A percentile compares a stretch with the other conserved stretches of the same genome.
phyloP scores from a whole-genome alignment of 2,888 invertebrate genomes.

The Cantharis lateralis region DNA sequence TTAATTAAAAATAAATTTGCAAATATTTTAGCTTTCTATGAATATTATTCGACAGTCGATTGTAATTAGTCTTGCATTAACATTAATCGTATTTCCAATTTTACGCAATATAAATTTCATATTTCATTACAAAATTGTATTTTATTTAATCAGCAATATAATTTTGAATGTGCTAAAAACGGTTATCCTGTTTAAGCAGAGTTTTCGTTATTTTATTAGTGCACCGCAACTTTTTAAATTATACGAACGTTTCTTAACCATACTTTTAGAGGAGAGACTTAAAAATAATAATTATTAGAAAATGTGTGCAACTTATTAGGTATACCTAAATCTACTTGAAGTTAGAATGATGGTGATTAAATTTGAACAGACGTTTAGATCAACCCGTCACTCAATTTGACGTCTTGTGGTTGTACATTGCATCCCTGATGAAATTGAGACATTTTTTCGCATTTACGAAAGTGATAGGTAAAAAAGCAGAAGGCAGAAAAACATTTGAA shows the following conservation, averaged over 20 bases:
- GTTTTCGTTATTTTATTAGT: not conserved
- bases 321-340: not conserved
- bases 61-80: conserved; percentile 6
- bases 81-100: conserved; percentile 7
- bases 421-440: conserved; percentile 3
- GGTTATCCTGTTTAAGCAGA: not conserved
- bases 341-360: not conserved
- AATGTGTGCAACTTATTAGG: not conserved
- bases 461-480: conserved; percentile 1
- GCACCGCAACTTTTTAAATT: not conserved
- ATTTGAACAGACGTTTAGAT: not conserved
- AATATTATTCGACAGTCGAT: conserved; percentile 18
- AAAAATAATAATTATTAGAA: not conserved
- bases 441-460: not conserved
- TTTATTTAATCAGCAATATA: not conserved
- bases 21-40: conserved; percentile 25
- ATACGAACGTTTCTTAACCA: not conserved
- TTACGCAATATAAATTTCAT: conserved; percentile 6
- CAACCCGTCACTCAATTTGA: conserved; percentile 1
- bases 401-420: not conserved
- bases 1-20: conserved; percentile 31
- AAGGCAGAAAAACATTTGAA: not conserved
- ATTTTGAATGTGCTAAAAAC: not conserved
- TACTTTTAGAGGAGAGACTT: not conserved
- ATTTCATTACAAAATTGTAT: not conserved